Evolutionary conservation across 2,888 invertebrate species (phyloP).

Genomic region (Leptarthrus brevirostris): DNA sequence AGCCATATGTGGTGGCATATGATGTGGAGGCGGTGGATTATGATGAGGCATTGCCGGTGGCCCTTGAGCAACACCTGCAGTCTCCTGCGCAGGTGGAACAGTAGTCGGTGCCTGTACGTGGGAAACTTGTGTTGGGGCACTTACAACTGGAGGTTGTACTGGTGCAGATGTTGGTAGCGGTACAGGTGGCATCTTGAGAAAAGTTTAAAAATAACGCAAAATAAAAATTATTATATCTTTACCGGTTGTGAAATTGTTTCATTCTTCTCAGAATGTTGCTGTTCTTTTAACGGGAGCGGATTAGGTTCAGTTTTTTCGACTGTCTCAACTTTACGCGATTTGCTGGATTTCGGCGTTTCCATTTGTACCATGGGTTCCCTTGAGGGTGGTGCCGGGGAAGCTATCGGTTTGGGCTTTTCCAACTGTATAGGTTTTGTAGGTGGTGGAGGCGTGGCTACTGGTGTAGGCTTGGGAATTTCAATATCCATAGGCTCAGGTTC

Average conservation of each 20-base stretch:
- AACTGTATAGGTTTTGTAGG: slow-evolving; percentile 58
- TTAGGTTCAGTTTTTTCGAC: slow-evolving; percentile 54
- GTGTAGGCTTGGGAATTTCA: slow-evolving; percentile 61
- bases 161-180: slow-evolving; percentile 43
- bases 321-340: slow-evolving; percentile 45
- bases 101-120: slow-evolving; percentile 71
- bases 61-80: slow-evolving; percentile 57
- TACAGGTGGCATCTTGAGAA: slow-evolving; percentile 16
- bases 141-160: slow-evolving; percentile 51
- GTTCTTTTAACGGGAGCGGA: slow-evolving; percentile 30
- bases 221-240: not conserved
- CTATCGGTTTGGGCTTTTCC: slow-evolving; percentile 49
- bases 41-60: slow-evolving; percentile 61
- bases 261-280: slow-evolving; percentile 25
- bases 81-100: slow-evolving; percentile 48
- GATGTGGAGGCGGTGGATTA: slow-evolving; percentile 60
- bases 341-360: slow-evolving; percentile 50
- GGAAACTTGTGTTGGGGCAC: slow-evolving; percentile 68
- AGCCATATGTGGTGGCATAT: slow-evolving; percentile 62
- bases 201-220: not conserved
- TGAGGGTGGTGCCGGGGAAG: slow-evolving; percentile 33
- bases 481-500: slow-evolving; percentile 61
- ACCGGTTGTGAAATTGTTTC: not conserved
- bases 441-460: slow-evolving; percentile 58
- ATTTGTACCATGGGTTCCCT: slow-evolving; percentile 42